Conservation (phyloP, 35 echinoderm and acorn worm genomes). For the Ophiothrix spiculata region DNA sequence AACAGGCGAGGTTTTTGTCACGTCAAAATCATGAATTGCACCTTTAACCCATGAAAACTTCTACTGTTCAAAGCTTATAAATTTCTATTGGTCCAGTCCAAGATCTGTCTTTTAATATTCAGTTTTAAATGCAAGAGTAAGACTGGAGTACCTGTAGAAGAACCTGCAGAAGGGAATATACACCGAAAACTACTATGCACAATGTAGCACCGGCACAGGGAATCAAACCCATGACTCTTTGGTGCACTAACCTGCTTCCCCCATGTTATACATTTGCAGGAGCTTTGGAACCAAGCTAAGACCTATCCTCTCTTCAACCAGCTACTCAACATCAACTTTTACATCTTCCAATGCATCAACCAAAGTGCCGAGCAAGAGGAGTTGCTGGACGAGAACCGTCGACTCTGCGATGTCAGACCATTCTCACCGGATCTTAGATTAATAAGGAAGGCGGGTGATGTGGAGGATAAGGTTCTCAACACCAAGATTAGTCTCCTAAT, state of each 20-base stretch:
- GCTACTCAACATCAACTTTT: constrained; percentile 86
- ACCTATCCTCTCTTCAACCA: constrained; percentile 71
- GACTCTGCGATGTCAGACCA: constrained; percentile 88
- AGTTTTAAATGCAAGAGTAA: too few relatives aligned
- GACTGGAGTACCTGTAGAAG: too few relatives aligned
- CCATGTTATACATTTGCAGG: constrained; percentile 63
- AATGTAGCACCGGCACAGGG: too few relatives aligned
- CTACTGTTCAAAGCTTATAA: background rate
- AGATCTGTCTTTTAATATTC: background rate
- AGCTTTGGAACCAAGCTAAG: constrained; percentile 69
- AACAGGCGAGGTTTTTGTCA: too few relatives aligned
- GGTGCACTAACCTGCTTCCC: too few relatives aligned
- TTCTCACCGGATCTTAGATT: constrained; percentile 76
- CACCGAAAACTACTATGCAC: too few relatives aligned
- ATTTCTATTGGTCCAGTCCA: background rate
- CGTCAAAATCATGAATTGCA: too few relatives aligned
- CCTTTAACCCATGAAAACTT: background rate
- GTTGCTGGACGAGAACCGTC: constrained; percentile 75
- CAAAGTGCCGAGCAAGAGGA: constrained; percentile 83
- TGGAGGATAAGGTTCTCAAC: constrained; percentile 87
- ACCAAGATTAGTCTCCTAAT: constrained; percentile 87
- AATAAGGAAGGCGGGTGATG: constrained; percentile 80
- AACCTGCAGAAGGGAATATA: too few relatives aligned
- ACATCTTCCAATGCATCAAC: constrained; percentile 96
- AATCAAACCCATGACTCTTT: too few relatives aligned